A percentile compares a stretch with the other conserved stretches of the same genome.
Evolutionary conservation across 1,140 invertebrate genomes (phyloP).

Genomic region (Drosophila littoralis): DNA sequence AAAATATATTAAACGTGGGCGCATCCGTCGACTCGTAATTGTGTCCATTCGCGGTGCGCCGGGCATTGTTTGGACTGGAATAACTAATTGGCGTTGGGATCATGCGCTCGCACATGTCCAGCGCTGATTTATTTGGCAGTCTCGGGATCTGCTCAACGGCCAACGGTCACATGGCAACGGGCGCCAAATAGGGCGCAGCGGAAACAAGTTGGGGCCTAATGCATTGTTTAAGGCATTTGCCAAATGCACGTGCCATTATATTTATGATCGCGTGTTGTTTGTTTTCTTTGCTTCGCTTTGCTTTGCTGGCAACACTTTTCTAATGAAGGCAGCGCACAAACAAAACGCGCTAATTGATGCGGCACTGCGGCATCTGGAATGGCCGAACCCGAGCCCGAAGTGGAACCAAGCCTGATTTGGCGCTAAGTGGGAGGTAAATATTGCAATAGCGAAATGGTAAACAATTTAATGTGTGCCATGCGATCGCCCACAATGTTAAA

Average conservation of each 20-base stretch:
- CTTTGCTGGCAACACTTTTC: slow-evolving; percentile 31
- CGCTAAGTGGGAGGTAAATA: slow-evolving; percentile 31
- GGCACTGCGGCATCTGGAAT: slow-evolving; percentile 6
- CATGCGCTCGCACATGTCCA: slow-evolving; percentile 21
- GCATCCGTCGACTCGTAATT: slow-evolving; percentile 12
- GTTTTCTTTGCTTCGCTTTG: slow-evolving; percentile 33
- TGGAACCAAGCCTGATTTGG: slow-evolving; percentile 14
- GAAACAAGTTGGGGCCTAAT: neutral
- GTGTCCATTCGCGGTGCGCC: slow-evolving; percentile 25
- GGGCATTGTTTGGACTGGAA: slow-evolving; percentile 50
- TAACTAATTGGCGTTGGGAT: slow-evolving; percentile 48
- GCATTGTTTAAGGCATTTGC: slow-evolving; percentile 3
- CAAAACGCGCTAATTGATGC: slow-evolving; percentile 28
- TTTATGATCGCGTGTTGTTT: slow-evolving; percentile 58
- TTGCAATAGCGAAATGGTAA: slow-evolving; percentile 26
- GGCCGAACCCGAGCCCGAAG: neutral
- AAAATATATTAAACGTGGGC: neutral
- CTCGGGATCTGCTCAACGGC: slow-evolving; percentile 7
- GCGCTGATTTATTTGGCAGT: slow-evolving; percentile 38
- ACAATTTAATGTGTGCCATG: slow-evolving; percentile 2
- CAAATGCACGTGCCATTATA: slow-evolving; percentile 46
- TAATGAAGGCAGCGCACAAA: slow-evolving; percentile 8
- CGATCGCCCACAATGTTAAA: slow-evolving; percentile 15
- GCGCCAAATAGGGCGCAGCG: neutral
- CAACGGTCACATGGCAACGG: slow-evolving; percentile 7